Percentiles rank a stretch among this genome's conserved stretches.
These are phyloP conservation scores for Synergus itoensis DNA, from an alignment of 2,888 invertebrate genomes.

Conservation along the genomic window DNA sequence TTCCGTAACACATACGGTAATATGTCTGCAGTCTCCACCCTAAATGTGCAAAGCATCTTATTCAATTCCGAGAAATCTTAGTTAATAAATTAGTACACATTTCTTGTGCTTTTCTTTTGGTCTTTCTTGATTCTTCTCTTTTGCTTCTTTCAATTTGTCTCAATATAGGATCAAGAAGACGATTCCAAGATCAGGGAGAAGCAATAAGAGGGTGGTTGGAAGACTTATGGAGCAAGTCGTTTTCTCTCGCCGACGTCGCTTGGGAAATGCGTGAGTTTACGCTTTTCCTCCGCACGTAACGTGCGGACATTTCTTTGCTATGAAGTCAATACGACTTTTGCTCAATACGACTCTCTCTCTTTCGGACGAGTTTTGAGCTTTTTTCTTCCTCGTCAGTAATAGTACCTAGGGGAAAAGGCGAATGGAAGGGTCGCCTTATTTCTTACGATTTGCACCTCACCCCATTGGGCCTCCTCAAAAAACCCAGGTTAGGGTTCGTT, in stretches of 20 bases:
- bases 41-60: neutral
- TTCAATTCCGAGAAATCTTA: slow-evolving; percentile 1
- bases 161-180: slow-evolving; percentile 6
- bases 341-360: neutral
- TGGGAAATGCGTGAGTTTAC: slow-evolving; percentile 36
- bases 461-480: slow-evolving; percentile 12
- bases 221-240: slow-evolving; percentile 35
- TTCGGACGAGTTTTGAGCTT: neutral
- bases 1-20: too few relatives aligned
- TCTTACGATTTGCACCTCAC: slow-evolving; percentile 56
- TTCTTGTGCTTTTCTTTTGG: neutral
- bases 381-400: slow-evolving; percentile 49
- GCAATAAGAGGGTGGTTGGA: slow-evolving; percentile 28
- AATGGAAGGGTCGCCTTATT: slow-evolving; percentile 47
- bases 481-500: slow-evolving; percentile 39
- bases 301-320: slow-evolving; percentile 24
- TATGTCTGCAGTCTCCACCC: neutral
- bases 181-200: slow-evolving; percentile 23
- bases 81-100: neutral
- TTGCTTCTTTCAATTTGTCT: slow-evolving; percentile 9
- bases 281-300: slow-evolving; percentile 17
- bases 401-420: slow-evolving; percentile 54
- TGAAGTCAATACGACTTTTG: slow-evolving; percentile 34
- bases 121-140: neutral
- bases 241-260: slow-evolving; percentile 37